Evolutionary conservation across 2,797 vertebrate species (phyloP), one percentile per base, ranked within the genome.

Genomic region (Neoniphon sammara): DNA sequence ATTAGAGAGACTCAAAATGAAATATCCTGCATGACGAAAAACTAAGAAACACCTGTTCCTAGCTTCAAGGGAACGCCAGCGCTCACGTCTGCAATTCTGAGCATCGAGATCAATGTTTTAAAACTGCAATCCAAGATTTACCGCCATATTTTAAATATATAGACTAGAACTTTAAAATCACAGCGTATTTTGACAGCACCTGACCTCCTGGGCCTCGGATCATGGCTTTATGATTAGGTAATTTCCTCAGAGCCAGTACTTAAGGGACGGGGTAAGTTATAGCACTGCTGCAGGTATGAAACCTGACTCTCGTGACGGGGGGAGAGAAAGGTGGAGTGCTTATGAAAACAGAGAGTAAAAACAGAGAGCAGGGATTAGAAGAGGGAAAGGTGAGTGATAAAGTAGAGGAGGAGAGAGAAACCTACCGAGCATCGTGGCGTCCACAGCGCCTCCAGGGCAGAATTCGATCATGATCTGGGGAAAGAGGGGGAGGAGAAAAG

Each of bases 401-500:
- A n/a, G 44, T 34, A 23, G 34, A 69, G 17, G 52, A 27, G 20
- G 55, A 50, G 21, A 47, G 14, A 7, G 4, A 50, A 17, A 64
- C 94, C 90, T 94, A 99, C 98, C 97, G 21, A 99, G 91, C 98
- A 99, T 99, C 23, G 93, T 95, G 88, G 98, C 97, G 63, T 99
- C 98, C 82, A 99, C 95, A 0, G 98, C 98, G 60, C 97, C 98
- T 17, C 98, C 98, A 0, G 96, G 94, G 63, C 98, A 99, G 93
- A 99, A 99, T 91, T 99, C 98, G 2, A 99, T 99, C 97, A 99
- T 97, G 88, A 99, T 99, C 98, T 99, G 88, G 7, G 47, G 60
- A 81, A 57, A 57, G 58, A 89, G 59, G 82, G 54, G 30, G 11
- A 53, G 15, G 7, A n/a, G 58, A 53, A 31, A 73, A 7, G 10